These are phyloP conservation scores for Apis mellifera DNA, from an alignment of 1,140 invertebrate species.

Conservation along the genomic window DNA sequence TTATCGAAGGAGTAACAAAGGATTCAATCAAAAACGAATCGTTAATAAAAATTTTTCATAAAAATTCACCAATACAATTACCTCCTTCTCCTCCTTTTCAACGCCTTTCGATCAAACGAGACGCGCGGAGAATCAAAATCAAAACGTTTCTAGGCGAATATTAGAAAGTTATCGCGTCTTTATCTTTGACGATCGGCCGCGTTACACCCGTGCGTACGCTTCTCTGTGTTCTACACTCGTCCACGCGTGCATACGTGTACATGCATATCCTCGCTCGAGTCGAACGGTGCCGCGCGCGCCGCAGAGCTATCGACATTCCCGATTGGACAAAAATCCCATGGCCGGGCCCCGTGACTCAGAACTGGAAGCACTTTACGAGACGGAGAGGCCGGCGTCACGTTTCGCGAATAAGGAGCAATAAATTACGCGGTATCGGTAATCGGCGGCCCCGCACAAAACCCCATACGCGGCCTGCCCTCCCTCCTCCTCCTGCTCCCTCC, in stretches of 20 bases:
- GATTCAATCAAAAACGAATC: no score
- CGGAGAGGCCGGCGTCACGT: slow-evolving; percentile 71
- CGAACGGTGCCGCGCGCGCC: slow-evolving; percentile 52
- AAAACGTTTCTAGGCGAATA: slow-evolving; percentile 48
- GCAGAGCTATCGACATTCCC: slow-evolving; percentile 74
- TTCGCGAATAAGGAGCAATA: slow-evolving; percentile 77
- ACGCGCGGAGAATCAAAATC: neutral
- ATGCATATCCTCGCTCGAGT: slow-evolving; percentile 40
- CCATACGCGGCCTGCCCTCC: slow-evolving; percentile 42
- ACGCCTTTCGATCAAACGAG: no score
- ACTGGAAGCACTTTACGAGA: slow-evolving; percentile 76
- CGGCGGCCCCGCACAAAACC: slow-evolving; percentile 65
- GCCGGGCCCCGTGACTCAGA: slow-evolving; percentile 71
- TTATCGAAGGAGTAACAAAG: no score
- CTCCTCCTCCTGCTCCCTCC: neutral
- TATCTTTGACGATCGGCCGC: slow-evolving; percentile 63
- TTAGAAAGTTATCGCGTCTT: slow-evolving; percentile 65
- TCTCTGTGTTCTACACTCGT: neutral
- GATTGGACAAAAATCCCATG: slow-evolving; percentile 75
- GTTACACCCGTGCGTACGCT: neutral
- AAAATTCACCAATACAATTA: no score
- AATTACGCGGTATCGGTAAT: slow-evolving; percentile 80
- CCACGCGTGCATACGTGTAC: neutral
- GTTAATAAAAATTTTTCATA: no score
- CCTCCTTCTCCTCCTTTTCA: no score